These are phyloP conservation scores for Aldabrachelys gigantea DNA, from an alignment of 2,113 vertebrate genomes.

Conservation along the genomic window DNA sequence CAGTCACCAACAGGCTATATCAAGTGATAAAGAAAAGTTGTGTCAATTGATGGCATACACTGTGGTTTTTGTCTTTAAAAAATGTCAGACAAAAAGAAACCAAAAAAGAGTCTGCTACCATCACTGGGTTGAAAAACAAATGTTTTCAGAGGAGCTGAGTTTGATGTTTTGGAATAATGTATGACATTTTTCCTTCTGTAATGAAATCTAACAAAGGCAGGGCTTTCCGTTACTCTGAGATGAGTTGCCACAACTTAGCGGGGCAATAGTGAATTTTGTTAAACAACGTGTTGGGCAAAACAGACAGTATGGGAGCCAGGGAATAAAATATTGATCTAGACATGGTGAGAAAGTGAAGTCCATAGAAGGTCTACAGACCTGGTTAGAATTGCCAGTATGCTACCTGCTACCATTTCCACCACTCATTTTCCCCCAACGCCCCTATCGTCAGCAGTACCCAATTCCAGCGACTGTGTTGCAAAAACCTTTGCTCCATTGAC, in stretches of 20 bases:
- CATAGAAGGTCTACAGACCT: background rate
- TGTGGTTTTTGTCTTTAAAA: slow-evolving; percentile 46
- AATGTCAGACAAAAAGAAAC: slow-evolving; percentile 33
- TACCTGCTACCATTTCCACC: slow-evolving; percentile 42
- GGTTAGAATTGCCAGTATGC: slow-evolving; percentile 38
- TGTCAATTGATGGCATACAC: slow-evolving; percentile 27
- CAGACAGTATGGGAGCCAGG: slow-evolving; percentile 19
- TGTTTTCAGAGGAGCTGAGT: slow-evolving; percentile 53
- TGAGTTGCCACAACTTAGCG: background rate
- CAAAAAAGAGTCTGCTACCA: slow-evolving; percentile 18
- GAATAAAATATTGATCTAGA: slow-evolving; percentile 52
- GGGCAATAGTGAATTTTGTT: background rate
- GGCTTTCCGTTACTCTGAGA: background rate
- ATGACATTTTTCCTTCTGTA: slow-evolving; percentile 20
- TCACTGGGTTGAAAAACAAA: slow-evolving; percentile 52
- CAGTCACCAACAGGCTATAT: slow-evolving; percentile 29
- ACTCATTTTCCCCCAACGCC: slow-evolving; percentile 26
- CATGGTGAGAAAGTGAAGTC: background rate
- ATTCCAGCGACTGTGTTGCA: slow-evolving; percentile 38
- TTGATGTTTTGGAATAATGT: slow-evolving; percentile 23
- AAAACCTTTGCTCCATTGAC: slow-evolving; percentile 23
- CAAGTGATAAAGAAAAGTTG: slow-evolving; percentile 24
- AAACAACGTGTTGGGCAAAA: background rate
- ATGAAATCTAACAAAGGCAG: slow-evolving; percentile 30
- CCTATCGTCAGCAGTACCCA: slow-evolving; percentile 24